A percentile compares a stretch with the other conserved stretches of the same genome.
These are phyloP conservation scores for silkworm (Bombyx mori) DNA, from an alignment of 1,140 invertebrate genomes.

Conservation along the genomic window DNA sequence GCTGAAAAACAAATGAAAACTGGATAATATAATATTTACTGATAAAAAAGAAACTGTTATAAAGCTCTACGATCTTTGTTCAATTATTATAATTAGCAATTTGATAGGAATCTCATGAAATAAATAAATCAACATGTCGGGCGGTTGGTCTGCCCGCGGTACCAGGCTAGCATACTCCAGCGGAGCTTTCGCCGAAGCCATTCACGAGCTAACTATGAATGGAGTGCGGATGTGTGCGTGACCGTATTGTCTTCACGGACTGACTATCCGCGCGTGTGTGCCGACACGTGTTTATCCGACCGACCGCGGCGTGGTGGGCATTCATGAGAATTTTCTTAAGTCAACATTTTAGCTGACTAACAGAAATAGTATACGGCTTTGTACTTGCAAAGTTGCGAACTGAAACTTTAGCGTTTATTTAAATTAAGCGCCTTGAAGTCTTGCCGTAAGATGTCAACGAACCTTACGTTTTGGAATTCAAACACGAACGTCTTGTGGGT, in stretches of 20 bases:
- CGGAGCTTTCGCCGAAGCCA: constrained; percentile 50
- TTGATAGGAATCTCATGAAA: too few relatives aligned
- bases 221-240: constrained; percentile 38
- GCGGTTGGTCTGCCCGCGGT: constrained; percentile 44
- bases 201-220: constrained; percentile 54
- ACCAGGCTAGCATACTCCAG: constrained; percentile 49
- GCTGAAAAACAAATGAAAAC: too few relatives aligned
- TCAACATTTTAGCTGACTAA: constrained; percentile 57
- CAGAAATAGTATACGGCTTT: constrained; percentile 60
- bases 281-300: constrained; percentile 57
- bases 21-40: too few relatives aligned
- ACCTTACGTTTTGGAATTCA: too few relatives aligned
- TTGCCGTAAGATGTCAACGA: too few relatives aligned
- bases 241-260: constrained; percentile 7
- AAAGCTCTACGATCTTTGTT: too few relatives aligned
- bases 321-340: constrained; percentile 66
- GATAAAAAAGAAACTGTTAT: too few relatives aligned
- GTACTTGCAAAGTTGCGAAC: constrained; percentile 45
- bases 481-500: too few relatives aligned
- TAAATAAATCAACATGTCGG: constrained; percentile 54
- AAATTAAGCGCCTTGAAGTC: neutral
- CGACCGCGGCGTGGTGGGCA: constrained; percentile 43
- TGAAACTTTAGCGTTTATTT: constrained; percentile 9
- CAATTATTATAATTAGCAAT: too few relatives aligned
- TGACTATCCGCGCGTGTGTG: constrained; percentile 18